Conservation (phyloP, 2,888 invertebrate species). For the Nebria brevicollis region DNA sequence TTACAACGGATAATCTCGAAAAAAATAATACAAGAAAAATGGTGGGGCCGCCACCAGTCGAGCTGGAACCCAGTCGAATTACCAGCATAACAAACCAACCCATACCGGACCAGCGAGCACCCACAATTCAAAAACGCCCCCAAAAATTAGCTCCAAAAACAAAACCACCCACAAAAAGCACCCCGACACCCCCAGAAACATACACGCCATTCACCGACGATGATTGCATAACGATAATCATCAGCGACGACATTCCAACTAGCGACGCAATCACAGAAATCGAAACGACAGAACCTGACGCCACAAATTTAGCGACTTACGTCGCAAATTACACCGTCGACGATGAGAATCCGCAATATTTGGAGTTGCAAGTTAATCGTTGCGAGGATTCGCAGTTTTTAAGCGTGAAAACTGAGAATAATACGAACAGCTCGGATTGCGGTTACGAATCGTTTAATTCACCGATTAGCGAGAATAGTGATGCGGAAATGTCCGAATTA, state of each 20-base stretch:
- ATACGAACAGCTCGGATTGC: conserved; percentile 33
- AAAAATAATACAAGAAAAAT: conserved; percentile 72
- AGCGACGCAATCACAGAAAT: conserved; percentile 65
- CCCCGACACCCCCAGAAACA: conserved; percentile 55
- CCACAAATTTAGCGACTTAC: conserved; percentile 49
- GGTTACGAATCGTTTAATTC: conserved; percentile 61
- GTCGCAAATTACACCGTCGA: conserved; percentile 48
- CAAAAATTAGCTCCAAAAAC: conserved; percentile 53
- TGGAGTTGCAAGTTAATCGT: background rate
- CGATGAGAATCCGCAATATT: conserved; percentile 52
- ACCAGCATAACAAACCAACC: conserved; percentile 60
- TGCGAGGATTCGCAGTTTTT: background rate
- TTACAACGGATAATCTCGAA: conserved; percentile 63
- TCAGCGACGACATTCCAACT: conserved; percentile 68
- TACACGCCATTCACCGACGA: conserved; percentile 80
- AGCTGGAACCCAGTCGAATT: conserved; percentile 83
- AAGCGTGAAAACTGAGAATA: too few relatives aligned
- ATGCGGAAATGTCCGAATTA: conserved; percentile 67
- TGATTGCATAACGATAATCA: conserved; percentile 78
- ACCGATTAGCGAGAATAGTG: conserved; percentile 58
- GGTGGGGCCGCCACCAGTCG: conserved; percentile 89
- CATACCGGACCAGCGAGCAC: conserved; percentile 16
- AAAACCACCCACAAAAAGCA: conserved; percentile 53
- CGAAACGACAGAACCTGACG: conserved; percentile 52
- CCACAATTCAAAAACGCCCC: conserved; percentile 55